Conservation (phyloP, 2,888 invertebrate genomes). For the Lathronympha strigana region DNA sequence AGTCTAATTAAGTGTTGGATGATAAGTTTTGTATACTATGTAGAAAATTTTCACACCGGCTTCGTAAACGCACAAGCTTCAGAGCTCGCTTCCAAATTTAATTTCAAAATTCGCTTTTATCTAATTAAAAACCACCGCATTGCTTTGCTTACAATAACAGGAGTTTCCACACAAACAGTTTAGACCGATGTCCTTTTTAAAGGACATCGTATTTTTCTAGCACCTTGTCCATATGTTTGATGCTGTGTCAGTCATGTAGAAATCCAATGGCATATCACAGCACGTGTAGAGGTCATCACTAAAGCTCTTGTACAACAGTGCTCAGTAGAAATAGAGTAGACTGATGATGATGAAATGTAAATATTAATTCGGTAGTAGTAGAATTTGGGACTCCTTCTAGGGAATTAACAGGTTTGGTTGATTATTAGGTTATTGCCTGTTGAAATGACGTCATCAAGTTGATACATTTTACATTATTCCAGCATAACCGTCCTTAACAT, state of each 20-base stretch:
- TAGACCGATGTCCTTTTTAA: not conserved
- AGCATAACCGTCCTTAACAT: slow-evolving; percentile 6
- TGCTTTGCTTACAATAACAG: slow-evolving; percentile 62
- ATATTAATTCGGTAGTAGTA: slow-evolving; percentile 7
- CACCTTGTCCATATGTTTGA: slow-evolving; percentile 3
- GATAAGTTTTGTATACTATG: too few relatives aligned
- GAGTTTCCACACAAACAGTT: slow-evolving; percentile 13
- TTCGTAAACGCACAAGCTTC: slow-evolving; percentile 42
- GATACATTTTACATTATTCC: not conserved
- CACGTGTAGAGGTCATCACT: slow-evolving; percentile 28
- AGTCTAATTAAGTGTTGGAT: too few relatives aligned
- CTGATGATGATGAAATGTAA: slow-evolving; percentile 12
- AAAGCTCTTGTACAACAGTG: slow-evolving; percentile 34
- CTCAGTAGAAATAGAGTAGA: slow-evolving; percentile 27
- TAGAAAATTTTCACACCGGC: slow-evolving; percentile 16
- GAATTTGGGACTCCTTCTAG: not conserved
- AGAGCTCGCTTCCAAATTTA: slow-evolving; percentile 54
- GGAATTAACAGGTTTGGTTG: slow-evolving; percentile 2
- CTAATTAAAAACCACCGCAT: slow-evolving; percentile 51
- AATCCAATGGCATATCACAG: slow-evolving; percentile 11
- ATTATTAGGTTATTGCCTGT: not conserved
- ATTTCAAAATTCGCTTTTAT: slow-evolving; percentile 42
- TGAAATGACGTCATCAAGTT: not conserved
- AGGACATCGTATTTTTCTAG: not conserved
- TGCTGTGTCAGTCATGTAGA: slow-evolving; percentile 30